phyloP scores from a whole-genome alignment of 30 jellyfish, hydroid and myxozoan genomes.

The Sanderia malayensis region DNA sequence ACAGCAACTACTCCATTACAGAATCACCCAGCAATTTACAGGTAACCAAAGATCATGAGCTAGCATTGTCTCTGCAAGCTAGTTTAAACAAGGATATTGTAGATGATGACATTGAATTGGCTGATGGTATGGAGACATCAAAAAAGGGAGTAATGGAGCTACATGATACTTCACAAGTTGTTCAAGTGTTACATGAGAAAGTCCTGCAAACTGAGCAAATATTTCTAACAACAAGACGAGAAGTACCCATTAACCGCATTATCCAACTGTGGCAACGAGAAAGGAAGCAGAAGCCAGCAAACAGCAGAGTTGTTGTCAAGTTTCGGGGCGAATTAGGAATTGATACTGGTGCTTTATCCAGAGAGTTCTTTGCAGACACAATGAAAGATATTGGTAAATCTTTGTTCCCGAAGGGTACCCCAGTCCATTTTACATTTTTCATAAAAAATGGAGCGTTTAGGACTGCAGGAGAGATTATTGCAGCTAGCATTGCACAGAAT shows the following conservation, averaged over 20 bases:
- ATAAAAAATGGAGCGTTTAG: slow-evolving; percentile 10
- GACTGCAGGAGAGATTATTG: slow-evolving; percentile 18
- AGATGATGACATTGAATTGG: slow-evolving; percentile 16
- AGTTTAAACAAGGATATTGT: slow-evolving; percentile 6
- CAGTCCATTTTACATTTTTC: slow-evolving; percentile 5
- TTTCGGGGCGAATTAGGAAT: slow-evolving; percentile 19
- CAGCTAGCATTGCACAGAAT: slow-evolving; percentile 27
- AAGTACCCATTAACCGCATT: slow-evolving; percentile 3
- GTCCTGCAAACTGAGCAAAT: slow-evolving; percentile 14
- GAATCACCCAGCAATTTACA: slow-evolving; percentile 15
- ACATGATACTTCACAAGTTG: slow-evolving; percentile 13
- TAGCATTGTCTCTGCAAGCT: slow-evolving; percentile 15
- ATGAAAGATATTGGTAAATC: slow-evolving; percentile 18
- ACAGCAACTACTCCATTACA: slow-evolving; percentile 6
- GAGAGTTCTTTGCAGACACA: slow-evolving; percentile 8
- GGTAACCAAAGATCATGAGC: slow-evolving; percentile 20
- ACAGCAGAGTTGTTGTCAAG: slow-evolving; percentile 20
- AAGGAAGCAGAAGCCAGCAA: slow-evolving; percentile 10
- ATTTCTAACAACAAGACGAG: slow-evolving; percentile 8
- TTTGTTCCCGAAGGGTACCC: slow-evolving; percentile 13
- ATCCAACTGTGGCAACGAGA: slow-evolving; percentile 22
- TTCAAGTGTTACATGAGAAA: slow-evolving; percentile 10
- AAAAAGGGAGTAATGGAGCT: slow-evolving; percentile 15
- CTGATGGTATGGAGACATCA: slow-evolving; percentile 10
- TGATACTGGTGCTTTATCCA: slow-evolving; percentile 15